Conservation (phyloP, 2,113 vertebrate genomes). For the Sinocyclocheilus anophthalmus region DNA sequence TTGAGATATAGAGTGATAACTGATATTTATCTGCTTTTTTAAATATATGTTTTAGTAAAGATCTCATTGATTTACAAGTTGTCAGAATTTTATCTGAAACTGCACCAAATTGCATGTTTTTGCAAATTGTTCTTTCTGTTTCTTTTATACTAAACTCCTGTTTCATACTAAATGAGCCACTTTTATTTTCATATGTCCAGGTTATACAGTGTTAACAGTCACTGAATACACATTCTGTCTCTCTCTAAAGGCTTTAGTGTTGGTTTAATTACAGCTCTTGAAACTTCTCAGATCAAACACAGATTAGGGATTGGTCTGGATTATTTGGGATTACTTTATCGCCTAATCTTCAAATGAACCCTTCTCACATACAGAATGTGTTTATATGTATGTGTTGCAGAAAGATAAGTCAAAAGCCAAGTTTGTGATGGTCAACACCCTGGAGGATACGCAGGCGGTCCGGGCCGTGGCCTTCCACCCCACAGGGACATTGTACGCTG, state of each 20-base stretch:
- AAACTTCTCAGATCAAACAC: not conserved
- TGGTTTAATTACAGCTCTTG: constrained; percentile 14
- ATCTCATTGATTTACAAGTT: not conserved
- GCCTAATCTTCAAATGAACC: not conserved
- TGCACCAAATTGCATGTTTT: not conserved
- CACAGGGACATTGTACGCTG: constrained; percentile 88
- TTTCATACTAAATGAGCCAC: not conserved
- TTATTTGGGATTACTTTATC: not conserved
- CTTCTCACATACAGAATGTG: not conserved
- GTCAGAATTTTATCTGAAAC: not conserved
- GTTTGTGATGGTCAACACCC: constrained; percentile 87
- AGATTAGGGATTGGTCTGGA: not conserved
- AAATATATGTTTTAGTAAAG: not conserved
- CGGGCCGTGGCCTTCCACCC: constrained; percentile 97
- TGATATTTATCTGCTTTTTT: not conserved
- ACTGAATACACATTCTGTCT: not conserved
- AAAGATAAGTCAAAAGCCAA: constrained; percentile 84
- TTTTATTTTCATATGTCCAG: not conserved
- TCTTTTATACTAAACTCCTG: not conserved
- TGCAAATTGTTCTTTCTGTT: not conserved
- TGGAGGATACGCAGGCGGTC: constrained; percentile 96
- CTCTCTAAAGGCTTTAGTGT: constrained; percentile 1
- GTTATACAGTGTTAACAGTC: not conserved
- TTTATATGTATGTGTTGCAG: constrained; percentile 62
- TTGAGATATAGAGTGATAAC: not conserved